Conservation (phyloP, 1,140 invertebrate genomes). For the Heliconius nattereri region DNA sequence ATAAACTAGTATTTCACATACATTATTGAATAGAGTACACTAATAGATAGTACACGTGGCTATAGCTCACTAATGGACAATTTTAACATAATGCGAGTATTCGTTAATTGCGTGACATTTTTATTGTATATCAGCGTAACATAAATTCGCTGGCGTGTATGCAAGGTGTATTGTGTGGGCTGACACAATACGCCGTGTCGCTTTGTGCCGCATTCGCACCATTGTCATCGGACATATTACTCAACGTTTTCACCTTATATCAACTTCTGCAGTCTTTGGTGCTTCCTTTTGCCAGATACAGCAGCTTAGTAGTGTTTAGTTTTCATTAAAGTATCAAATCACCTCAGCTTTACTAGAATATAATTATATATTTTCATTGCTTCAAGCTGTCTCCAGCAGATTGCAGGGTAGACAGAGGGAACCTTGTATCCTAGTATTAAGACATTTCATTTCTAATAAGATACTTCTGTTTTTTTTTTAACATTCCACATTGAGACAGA, state of each 20-base stretch:
- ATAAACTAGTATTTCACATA: too few species aligned
- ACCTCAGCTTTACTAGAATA: neutral
- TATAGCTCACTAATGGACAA: neutral
- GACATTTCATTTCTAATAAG: too few species aligned
- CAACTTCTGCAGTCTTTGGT: slow-evolving; percentile 64
- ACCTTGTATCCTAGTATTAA: too few species aligned
- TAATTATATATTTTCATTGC: neutral
- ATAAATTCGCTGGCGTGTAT: slow-evolving; percentile 63
- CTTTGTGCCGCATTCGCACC: slow-evolving; percentile 75
- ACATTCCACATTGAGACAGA: too few species aligned
- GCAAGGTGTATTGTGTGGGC: slow-evolving; percentile 75
- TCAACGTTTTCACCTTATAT: slow-evolving; percentile 76
- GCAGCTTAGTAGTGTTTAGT: neutral
- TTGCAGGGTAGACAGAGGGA: too few species aligned
- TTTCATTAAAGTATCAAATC: neutral
- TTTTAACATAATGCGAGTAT: neutral
- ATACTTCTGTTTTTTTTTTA: too few species aligned
- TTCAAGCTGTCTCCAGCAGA: too few species aligned
- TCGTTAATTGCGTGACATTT: slow-evolving; percentile 55
- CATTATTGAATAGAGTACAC: neutral
- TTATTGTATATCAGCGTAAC: slow-evolving; percentile 49
- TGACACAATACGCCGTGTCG: slow-evolving; percentile 70
- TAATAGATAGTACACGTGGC: neutral
- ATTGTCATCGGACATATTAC: slow-evolving; percentile 78
- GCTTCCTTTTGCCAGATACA: slow-evolving; percentile 55